Evolutionary conservation across 1,140 invertebrate species (phyloP).

Genomic region (Penaeus japonicus): DNA sequence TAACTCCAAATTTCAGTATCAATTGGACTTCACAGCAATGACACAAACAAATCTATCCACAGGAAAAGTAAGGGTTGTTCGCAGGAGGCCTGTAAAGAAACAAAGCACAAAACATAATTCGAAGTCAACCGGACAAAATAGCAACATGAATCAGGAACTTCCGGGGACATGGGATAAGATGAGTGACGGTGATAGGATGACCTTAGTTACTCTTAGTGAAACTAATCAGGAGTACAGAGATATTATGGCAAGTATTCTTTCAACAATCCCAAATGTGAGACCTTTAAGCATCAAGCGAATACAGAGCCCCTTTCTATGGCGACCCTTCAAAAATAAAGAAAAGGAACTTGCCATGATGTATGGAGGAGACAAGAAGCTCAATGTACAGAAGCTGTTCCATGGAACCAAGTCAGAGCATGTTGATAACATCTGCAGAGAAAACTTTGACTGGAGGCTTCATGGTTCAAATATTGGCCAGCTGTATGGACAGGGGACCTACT

Average conservation of each 20-base stretch:
- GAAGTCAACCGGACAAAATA: not conserved
- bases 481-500: not conserved
- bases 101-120: not conserved
- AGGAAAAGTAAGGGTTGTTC: not conserved
- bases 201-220: not conserved
- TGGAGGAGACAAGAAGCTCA: not conserved
- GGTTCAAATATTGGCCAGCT: not conserved
- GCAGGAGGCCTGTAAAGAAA: not conserved
- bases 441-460: not conserved
- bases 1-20: not conserved
- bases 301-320: not conserved
- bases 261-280: not conserved
- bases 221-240: not conserved
- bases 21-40: not conserved
- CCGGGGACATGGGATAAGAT: not conserved
- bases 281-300: not conserved
- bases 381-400: not conserved
- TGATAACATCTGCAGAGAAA: not conserved
- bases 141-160: not conserved
- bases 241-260: not conserved
- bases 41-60: not conserved
- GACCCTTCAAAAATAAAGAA: not conserved
- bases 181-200: not conserved
- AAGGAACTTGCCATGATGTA: not conserved
- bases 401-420: not conserved